Percentiles rank a stretch among this genome's conserved stretches.
Evolutionary conservation across 2,113 vertebrate genomes (phyloP).

Genomic region (rat (Rattus norvegicus)): GRCr8 NC_086033.1:71700001-71700500

Average conservation of each 20-base stretch:
- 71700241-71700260: neutral
- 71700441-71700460: neutral
- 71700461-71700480: neutral
- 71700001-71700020: neutral
- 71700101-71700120: neutral
- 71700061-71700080: neutral
- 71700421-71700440: neutral
- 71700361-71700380: neutral
- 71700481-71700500: neutral
- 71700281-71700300: neutral
- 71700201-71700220: neutral
- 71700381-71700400: neutral
- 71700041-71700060: neutral
- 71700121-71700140: neutral
- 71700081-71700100: neutral
- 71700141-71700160: neutral
- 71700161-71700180: neutral
- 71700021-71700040: neutral
- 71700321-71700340: too few species aligned
- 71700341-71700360: too few species aligned
- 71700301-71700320: too few species aligned
- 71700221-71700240: neutral
- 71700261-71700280: neutral
- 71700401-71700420: neutral
- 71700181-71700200: neutral